Percentiles rank a stretch among this genome's conserved stretches.
phyloP scores from a whole-genome alignment of 2,113 vertebrate genomes.

The Noturus placidus region DNA sequence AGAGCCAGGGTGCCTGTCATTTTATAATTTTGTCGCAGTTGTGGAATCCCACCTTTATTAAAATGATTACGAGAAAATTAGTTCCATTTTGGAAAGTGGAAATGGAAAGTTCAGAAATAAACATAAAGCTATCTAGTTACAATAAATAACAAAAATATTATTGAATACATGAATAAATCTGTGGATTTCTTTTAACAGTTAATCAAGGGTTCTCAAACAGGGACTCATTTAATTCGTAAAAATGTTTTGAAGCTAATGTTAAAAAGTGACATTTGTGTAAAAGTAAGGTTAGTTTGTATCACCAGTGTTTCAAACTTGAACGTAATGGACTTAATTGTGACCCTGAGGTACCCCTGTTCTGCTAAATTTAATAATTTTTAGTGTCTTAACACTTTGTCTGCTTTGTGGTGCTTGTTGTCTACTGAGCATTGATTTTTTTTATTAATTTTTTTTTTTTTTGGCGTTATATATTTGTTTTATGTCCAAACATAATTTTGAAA shows the following conservation, averaged over 20 bases:
- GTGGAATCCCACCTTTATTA: neutral
- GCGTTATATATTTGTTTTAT: too few relatives aligned
- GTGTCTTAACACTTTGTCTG: neutral
- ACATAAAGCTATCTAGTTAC: neutral
- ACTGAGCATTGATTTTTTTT: too few relatives aligned
- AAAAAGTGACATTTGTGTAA: too few relatives aligned
- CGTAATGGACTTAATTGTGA: neutral
- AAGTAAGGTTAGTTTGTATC: neutral
- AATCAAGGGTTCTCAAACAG: too few relatives aligned
- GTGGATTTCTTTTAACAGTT: neutral
- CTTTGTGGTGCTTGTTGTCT: too few relatives aligned
- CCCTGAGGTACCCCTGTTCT: neutral
- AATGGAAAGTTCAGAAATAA: neutral
- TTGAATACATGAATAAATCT: neutral
- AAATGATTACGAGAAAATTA: neutral
- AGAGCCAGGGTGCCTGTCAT: neutral
- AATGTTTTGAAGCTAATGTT: too few relatives aligned
- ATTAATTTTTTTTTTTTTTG: too few relatives aligned
- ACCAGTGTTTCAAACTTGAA: neutral
- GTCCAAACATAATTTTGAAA: too few relatives aligned
- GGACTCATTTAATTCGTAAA: too few relatives aligned
- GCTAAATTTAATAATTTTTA: neutral
- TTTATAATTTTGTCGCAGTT: neutral
- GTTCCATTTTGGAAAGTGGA: neutral
- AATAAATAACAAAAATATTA: neutral